Conservation (phyloP, 1,140 invertebrate species). For the Atta texana region DNA sequence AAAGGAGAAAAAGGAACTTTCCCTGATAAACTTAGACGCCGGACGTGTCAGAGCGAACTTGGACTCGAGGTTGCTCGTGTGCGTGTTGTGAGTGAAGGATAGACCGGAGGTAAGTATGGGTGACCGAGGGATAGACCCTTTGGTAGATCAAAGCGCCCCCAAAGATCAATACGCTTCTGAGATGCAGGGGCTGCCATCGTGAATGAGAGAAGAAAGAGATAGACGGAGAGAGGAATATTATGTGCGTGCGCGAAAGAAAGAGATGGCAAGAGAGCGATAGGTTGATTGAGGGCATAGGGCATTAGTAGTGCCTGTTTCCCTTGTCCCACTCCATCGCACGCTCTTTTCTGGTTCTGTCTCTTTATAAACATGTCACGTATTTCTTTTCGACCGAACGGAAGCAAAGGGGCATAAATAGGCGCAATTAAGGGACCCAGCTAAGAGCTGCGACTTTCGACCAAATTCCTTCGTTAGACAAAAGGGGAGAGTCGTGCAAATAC, state of each 20-base stretch:
- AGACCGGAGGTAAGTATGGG: slow-evolving; percentile 57
- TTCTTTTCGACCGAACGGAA: slow-evolving; percentile 78
- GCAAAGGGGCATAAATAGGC: slow-evolving; percentile 85
- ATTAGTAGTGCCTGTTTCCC: slow-evolving; percentile 78
- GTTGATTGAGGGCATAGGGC: slow-evolving; percentile 84
- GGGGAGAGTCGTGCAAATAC: background rate
- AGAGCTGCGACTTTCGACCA: slow-evolving; percentile 58
- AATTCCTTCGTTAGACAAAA: slow-evolving; percentile 46
- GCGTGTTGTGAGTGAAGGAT: slow-evolving; percentile 59
- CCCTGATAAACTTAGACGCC: slow-evolving; percentile 82
- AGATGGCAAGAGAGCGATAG: slow-evolving; percentile 72
- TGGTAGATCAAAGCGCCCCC: slow-evolving; percentile 84
- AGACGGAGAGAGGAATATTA: slow-evolving; percentile 24
- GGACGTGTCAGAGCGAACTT: slow-evolving; percentile 72
- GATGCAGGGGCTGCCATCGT: slow-evolving; percentile 65
- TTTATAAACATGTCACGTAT: slow-evolving; percentile 86
- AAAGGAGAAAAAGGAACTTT: slow-evolving; percentile 67
- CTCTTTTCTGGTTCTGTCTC: slow-evolving; percentile 55
- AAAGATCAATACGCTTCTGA: slow-evolving; percentile 83
- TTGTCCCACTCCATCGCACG: slow-evolving; percentile 47
- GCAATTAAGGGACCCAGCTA: slow-evolving; percentile 82
- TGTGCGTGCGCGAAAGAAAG: slow-evolving; percentile 4
- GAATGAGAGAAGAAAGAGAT: slow-evolving; percentile 18
- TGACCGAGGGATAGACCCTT: slow-evolving; percentile 76
- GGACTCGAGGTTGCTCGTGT: slow-evolving; percentile 60